phyloP scores from a whole-genome alignment of 1,140 invertebrate species.

The Homarus americanus region DNA sequence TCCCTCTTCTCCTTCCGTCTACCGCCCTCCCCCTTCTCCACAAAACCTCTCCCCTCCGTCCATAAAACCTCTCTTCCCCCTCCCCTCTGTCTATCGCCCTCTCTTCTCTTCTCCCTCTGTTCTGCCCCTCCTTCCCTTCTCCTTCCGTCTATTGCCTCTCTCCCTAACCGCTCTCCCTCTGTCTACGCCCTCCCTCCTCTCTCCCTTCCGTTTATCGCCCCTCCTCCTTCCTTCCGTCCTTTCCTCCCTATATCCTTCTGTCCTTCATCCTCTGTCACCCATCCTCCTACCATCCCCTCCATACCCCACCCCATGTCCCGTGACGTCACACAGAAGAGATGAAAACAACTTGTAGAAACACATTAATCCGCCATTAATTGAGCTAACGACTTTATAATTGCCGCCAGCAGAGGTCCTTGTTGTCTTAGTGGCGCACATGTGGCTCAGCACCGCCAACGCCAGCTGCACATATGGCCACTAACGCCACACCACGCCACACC shows the following conservation, averaged over 20 bases:
- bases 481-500: neutral
- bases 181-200: too few species aligned
- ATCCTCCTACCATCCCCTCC: neutral
- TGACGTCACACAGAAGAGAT: slow-evolving; percentile 28
- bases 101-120: neutral
- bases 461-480: neutral
- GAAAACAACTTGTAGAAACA: slow-evolving; percentile 45
- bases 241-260: neutral
- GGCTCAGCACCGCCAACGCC: too few species aligned
- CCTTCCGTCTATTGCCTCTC: neutral
- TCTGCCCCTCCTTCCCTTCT: neutral
- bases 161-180: too few species aligned
- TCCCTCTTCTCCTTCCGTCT: neutral
- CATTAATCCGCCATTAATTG: slow-evolving; percentile 57
- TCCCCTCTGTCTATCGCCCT: neutral
- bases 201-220: neutral
- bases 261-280: neutral
- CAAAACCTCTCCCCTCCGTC: neutral
- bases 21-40: too few species aligned
- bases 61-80: too few species aligned
- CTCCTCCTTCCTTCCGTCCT: neutral
- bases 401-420: slow-evolving; percentile 43
- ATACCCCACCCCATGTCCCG: neutral
- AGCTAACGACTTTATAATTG: slow-evolving; percentile 60
- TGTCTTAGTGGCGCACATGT: too few species aligned